Conservation (phyloP, 53 echinoderm and acorn worm species). For the Luidia sarsii region DNA sequence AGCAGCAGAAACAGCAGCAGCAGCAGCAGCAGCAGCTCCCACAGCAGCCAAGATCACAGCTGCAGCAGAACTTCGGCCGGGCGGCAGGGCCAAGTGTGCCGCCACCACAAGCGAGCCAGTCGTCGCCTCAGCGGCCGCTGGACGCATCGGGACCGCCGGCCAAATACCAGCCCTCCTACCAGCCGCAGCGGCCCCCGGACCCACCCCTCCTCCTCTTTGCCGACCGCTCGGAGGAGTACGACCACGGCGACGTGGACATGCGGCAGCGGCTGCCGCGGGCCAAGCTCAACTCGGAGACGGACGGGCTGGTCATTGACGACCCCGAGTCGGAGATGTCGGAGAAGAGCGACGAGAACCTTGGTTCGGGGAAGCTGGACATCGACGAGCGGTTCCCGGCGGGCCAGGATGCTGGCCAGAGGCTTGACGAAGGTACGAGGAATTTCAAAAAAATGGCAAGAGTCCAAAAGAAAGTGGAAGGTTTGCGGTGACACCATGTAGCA, state of each 20-base stretch:
- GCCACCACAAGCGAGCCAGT: background rate
- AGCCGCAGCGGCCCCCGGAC: background rate
- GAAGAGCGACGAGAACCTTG: background rate
- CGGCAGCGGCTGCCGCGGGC: background rate
- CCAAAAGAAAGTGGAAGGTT: no score
- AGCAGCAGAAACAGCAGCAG: conserved; percentile 5
- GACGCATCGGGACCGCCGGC: background rate
- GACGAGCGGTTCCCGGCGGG: conserved; percentile 18
- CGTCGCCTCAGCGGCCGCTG: conserved; percentile 1
- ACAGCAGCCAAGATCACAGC: background rate
- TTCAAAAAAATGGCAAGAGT: no score
- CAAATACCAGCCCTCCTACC: background rate
- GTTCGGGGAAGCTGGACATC: background rate
- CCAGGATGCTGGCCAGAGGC: background rate
- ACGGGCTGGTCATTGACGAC: conserved; percentile 37
- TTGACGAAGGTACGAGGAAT: conserved; percentile 5
- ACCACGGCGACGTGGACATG: conserved; percentile 54
- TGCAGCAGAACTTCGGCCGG: conserved; percentile 15
- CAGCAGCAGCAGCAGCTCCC: conserved; percentile 10
- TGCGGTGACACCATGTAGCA: no score
- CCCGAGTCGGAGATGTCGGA: background rate
- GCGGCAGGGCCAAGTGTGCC: conserved; percentile 16
- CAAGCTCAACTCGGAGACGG: conserved; percentile 37
- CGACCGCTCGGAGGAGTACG: conserved; percentile 18
- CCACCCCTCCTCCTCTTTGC: background rate